Evolutionary conservation across 2,888 invertebrate species (phyloP).

Genomic region (Pristionchus exspectatus): DNA sequence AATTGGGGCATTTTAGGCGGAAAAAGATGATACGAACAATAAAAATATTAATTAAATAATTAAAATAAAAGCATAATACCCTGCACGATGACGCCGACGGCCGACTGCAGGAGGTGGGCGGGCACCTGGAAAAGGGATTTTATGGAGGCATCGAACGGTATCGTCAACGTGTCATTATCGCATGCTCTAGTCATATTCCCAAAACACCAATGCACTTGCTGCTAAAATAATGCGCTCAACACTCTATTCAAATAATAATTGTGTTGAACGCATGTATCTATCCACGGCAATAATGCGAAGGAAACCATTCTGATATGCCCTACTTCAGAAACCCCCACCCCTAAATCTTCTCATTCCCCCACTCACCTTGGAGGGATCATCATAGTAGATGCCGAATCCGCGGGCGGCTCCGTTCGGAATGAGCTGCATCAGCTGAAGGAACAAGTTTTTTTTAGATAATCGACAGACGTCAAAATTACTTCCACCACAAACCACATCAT

Average conservation of each 20-base stretch:
- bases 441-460: too few species aligned
- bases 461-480: too few species aligned
- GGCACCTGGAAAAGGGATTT: slow-evolving; percentile 17
- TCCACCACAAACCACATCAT: too few species aligned
- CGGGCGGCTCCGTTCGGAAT: not conserved
- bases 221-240: too few species aligned
- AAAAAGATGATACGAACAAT: not conserved
- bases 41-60: not conserved
- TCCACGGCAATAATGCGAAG: not conserved
- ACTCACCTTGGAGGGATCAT: slow-evolving; percentile 48
- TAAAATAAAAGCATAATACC: not conserved
- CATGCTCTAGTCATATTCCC: too few species aligned
- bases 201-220: too few species aligned
- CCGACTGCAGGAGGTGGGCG: slow-evolving; percentile 49
- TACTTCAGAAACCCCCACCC: not conserved
- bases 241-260: not conserved
- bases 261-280: too few species aligned
- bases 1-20: not conserved
- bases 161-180: too few species aligned
- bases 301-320: not conserved
- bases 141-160: not conserved
- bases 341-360: not conserved
- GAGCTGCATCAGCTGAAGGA: slow-evolving; percentile 45
- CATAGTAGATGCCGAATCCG: slow-evolving; percentile 54
- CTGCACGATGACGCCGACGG: slow-evolving; percentile 50